A percentile compares a stretch with the other conserved stretches of the same genome.
phyloP scores from a whole-genome alignment of 2,113 vertebrate genomes.

The Panthera leo region DNA sequence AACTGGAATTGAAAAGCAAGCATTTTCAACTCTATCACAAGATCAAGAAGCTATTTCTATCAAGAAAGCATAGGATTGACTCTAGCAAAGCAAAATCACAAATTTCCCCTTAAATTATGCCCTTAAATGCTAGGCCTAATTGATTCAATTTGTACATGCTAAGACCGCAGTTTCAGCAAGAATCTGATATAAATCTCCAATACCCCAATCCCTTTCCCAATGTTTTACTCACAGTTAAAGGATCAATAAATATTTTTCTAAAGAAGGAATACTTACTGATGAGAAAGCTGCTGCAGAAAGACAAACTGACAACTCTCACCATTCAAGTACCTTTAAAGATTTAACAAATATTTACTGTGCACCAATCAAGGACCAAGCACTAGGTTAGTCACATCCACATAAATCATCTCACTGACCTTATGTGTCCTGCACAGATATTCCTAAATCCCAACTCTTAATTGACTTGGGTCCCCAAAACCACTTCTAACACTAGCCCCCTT shows the following conservation, averaged over 20 bases:
- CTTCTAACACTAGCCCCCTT: conserved; percentile 1
- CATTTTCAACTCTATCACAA: not conserved
- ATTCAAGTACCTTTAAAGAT: conserved; percentile 9
- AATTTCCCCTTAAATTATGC: not conserved
- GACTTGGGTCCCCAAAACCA: not conserved
- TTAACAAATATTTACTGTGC: not conserved
- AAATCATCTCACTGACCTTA: conserved; percentile 20
- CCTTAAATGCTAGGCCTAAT: not conserved
- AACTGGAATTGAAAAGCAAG: conserved; percentile 41
- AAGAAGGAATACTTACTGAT: not conserved
- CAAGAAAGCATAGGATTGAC: not conserved
- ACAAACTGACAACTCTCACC: conserved; percentile 21
- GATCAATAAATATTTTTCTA: conserved; percentile 1
- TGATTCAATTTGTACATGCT: conserved; percentile 26
- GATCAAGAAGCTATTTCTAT: conserved; percentile 26
- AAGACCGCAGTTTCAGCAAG: not conserved
- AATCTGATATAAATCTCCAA: conserved; percentile 13
- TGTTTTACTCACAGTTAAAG: conserved; percentile 8
- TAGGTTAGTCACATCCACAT: not conserved
- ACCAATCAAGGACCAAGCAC: not conserved
- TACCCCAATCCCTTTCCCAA: not conserved
- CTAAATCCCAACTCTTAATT: not conserved
- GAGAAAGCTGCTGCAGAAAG: not conserved
- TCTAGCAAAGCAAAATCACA: conserved; percentile 45
- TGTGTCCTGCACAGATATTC: not conserved